A percentile compares a stretch with the other conserved stretches of the same genome.
These are phyloP conservation scores for Hydrochoerus hydrochaeris DNA, from an alignment of 2,113 vertebrate genomes.

Conservation along the genomic window DNA sequence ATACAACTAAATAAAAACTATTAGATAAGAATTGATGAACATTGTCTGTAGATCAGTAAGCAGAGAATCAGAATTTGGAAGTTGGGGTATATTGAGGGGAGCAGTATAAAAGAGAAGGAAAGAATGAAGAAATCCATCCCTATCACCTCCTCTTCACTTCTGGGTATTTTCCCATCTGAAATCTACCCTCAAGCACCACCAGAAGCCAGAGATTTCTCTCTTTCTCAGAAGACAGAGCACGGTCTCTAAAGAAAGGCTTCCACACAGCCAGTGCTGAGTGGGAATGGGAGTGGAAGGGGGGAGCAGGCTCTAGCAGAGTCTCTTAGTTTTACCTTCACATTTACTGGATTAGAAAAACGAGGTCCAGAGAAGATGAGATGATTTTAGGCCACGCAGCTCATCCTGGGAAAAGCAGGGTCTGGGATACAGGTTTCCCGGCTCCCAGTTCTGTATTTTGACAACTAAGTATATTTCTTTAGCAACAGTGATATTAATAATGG, in stretches of 20 bases:
- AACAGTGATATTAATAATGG: neutral
- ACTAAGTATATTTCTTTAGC: neutral
- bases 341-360: neutral
- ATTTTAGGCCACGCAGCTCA: neutral
- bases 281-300: neutral
- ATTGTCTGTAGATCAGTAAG: neutral
- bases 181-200: neutral
- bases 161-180: neutral
- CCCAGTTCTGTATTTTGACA: neutral
- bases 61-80: neutral
- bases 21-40: neutral
- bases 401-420: neutral
- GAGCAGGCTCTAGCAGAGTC: neutral
- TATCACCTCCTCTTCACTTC: neutral
- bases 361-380: neutral
- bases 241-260: neutral
- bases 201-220: neutral
- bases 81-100: fast-evolving
- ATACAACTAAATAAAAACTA: neutral
- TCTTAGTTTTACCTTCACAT: neutral
- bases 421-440: neutral
- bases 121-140: neutral
- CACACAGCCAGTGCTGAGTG: too few species aligned
- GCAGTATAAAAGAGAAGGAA: neutral
- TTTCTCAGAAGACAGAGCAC: neutral